phyloP scores from a whole-genome alignment of 2,888 invertebrate species.

The Coenonympha glycerion region DNA sequence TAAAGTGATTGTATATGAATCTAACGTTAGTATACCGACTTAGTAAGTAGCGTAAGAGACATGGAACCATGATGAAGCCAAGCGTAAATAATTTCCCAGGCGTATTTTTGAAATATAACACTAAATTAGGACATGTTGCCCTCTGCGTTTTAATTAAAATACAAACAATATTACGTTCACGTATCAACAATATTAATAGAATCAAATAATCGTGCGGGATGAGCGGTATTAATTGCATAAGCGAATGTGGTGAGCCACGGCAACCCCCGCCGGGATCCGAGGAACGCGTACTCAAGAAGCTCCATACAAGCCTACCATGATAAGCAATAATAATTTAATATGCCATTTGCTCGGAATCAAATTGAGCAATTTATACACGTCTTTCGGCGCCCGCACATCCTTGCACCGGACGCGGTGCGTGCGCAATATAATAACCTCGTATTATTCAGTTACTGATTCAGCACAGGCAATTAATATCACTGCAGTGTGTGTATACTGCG shows the following conservation, averaged over 20 bases:
- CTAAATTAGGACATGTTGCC: too few species aligned
- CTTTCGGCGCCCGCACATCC: conserved; percentile 35
- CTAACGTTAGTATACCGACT: too few species aligned
- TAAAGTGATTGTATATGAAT: too few species aligned
- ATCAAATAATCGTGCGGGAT: conserved; percentile 14
- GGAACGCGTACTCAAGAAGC: conserved; percentile 58
- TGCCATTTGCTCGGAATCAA: conserved; percentile 57
- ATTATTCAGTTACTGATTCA: conserved; percentile 40
- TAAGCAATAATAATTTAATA: conserved; percentile 63
- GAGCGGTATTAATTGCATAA: conserved; percentile 29
- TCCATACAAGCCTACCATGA: conserved; percentile 39
- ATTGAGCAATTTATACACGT: conserved; percentile 71
- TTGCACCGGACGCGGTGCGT: conserved; percentile 31
- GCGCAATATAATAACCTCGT: conserved; percentile 38
- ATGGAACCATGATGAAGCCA: too few species aligned
- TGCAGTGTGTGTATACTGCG: conserved; percentile 13
- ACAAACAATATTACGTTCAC: neutral
- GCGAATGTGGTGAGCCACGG: conserved; percentile 24
- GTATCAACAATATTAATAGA: conserved; percentile 12
- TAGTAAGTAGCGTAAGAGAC: too few species aligned
- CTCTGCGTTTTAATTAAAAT: neutral
- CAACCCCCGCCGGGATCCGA: conserved; percentile 43
- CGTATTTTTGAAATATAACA: too few species aligned
- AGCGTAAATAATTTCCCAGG: too few species aligned
- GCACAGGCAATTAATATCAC: conserved; percentile 44